Percentiles rank a stretch among this genome's conserved stretches.
Conservation (phyloP, 1,140 invertebrate species). For the Odontomachus brunneus region DNA sequence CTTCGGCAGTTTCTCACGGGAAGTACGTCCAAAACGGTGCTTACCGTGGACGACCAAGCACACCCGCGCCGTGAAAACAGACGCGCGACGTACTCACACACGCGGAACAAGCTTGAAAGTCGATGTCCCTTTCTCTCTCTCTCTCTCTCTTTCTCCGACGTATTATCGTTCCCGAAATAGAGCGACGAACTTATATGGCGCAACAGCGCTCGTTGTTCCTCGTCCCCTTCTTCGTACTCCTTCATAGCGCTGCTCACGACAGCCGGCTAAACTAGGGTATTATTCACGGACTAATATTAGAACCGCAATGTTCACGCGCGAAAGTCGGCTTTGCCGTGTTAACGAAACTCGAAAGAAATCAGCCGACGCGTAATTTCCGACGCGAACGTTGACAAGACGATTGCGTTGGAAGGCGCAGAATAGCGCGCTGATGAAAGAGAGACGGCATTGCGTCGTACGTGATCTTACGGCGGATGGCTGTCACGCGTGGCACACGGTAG, state of each 20-base stretch:
- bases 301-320: constrained; percentile 63
- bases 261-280: constrained; percentile 62
- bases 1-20: constrained; percentile 4
- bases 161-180: constrained; percentile 55
- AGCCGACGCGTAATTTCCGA: constrained; percentile 8
- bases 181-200: constrained; percentile 52
- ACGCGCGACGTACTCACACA: not conserved
- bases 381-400: no score
- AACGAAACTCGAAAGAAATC: constrained; percentile 50
- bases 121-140: constrained; percentile 26
- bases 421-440: not conserved
- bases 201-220: constrained; percentile 49
- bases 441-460: not conserved
- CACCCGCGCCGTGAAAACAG: not conserved
- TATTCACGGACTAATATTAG: constrained; percentile 76
- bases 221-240: constrained; percentile 9
- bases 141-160: constrained; percentile 24
- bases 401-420: not conserved
- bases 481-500: not conserved
- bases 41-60: not conserved
- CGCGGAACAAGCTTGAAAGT: constrained; percentile 5
- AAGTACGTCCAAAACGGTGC: not conserved
- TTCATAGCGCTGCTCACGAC: constrained; percentile 47
- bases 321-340: constrained; percentile 40
- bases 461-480: not conserved